Base-by-base conservation (phyloP, 1,140 invertebrate species). In the Teleogryllus occipitalis region DNA sequence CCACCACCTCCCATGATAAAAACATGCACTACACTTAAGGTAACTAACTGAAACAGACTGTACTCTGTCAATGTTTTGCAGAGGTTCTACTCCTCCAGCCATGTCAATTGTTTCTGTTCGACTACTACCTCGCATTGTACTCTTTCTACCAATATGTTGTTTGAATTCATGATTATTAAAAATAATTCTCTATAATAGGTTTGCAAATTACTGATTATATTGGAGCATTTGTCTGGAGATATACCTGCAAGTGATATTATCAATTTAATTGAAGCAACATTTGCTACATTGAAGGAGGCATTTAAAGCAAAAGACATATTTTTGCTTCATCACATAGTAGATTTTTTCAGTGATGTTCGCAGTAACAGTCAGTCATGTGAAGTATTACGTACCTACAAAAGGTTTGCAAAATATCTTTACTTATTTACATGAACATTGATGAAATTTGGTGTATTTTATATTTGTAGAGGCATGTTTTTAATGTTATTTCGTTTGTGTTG, bases 341-440 rank as follows among this genome's bases (percentile, higher is more conserved):
- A 89, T 76, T 90, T 90, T 83, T 90, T 89, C 81, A 83, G 88
- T 18, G 89, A 90, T 82, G 84, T 89, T 7, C 85, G 84, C 14
- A 81, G 85, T 49, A 87, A 86, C 54, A 84, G 85, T 80, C 84
- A 84, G 77, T 85, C 82, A 14, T 83, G 81, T 81, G 78, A 80
- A 47, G 80, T 83, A 8, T 72, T 85, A 8, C 54, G 83, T n/a
- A 83, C 82, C 49, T 87, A 87, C 79, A 8, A 81, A 27, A 80
- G 82, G 82, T 85, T 81, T 84, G 81, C 79, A 75, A 5, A 39
- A 39, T 39, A n/a, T 7, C 8, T 8, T 75, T 21, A 75, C 5
- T 39, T 46, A 76, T 76, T 10, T 5, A 8, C 21, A 18, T 18
- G n/a, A 12, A 75, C 5, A 7, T 7, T 18, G 12, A 7, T 75